phyloP scores from a whole-genome alignment of 2,888 invertebrate species.

The Anticlea derivata region DNA sequence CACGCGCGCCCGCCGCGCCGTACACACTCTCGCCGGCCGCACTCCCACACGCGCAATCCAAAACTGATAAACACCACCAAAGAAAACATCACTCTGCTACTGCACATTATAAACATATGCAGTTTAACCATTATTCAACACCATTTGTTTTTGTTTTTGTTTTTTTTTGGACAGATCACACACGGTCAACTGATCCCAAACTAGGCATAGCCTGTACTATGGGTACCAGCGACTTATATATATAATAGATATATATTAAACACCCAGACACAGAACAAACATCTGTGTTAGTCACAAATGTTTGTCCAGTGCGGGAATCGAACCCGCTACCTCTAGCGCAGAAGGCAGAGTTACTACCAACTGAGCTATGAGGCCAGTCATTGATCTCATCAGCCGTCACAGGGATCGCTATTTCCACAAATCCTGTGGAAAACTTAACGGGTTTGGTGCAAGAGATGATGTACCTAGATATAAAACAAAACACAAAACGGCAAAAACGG shows the following conservation, averaged over 20 bases:
- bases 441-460: conserved; percentile 26
- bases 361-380: too few relatives aligned
- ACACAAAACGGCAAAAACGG: conserved; percentile 36
- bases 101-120: conserved; percentile 59
- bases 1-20: conserved; percentile 39
- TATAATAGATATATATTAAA: too few relatives aligned
- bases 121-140: conserved; percentile 48
- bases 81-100: conserved; percentile 70
- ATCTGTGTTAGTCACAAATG: too few relatives aligned
- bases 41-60: conserved; percentile 48
- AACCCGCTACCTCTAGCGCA: too few relatives aligned
- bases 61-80: conserved; percentile 78
- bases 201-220: too few relatives aligned
- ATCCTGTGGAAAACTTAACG: conserved; percentile 21
- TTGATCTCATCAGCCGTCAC: conserved; percentile 20
- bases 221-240: too few relatives aligned
- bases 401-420: conserved; percentile 14
- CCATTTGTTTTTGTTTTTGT: conserved; percentile 29
- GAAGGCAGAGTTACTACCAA: too few relatives aligned
- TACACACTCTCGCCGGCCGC: conserved; percentile 43
- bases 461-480: conserved; percentile 25
- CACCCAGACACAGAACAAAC: too few relatives aligned
- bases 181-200: too few relatives aligned
- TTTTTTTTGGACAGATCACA: too few relatives aligned
- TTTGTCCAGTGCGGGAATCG: too few relatives aligned